Evolutionary conservation across 2,888 invertebrate species (phyloP).

Genomic region (Galerucella nymphaeae): DNA sequence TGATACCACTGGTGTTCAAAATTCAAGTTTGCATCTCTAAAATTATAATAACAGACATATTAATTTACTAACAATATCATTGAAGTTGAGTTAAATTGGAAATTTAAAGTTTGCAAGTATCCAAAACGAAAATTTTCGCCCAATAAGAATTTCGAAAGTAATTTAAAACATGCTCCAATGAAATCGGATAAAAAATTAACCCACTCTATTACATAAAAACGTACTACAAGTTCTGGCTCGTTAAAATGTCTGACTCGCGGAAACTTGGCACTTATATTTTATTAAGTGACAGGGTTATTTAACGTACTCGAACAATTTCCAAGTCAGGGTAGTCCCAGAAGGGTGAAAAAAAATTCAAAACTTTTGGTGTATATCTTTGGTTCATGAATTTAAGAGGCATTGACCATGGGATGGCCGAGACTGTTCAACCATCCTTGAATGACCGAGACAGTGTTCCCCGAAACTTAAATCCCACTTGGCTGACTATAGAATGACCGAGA

Average conservation of each 20-base stretch:
- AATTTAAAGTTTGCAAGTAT: neutral
- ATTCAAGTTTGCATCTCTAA: neutral
- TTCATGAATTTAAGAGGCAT: too few relatives aligned
- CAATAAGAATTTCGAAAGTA: slow-evolving; percentile 1
- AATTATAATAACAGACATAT: neutral
- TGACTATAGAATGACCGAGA: too few relatives aligned
- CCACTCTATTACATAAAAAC: slow-evolving; percentile 18
- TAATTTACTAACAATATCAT: neutral
- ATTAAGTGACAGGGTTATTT: slow-evolving; percentile 31
- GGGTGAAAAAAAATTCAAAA: too few relatives aligned
- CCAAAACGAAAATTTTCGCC: neutral
- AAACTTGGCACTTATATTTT: slow-evolving; percentile 26
- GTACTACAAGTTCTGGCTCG: slow-evolving; percentile 14
- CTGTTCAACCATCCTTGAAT: too few relatives aligned
- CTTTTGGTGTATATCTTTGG: too few relatives aligned
- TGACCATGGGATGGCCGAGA: too few relatives aligned
- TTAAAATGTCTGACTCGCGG: slow-evolving; percentile 8
- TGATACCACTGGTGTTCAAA: neutral
- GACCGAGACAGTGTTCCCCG: too few relatives aligned
- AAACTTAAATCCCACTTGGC: too few relatives aligned
- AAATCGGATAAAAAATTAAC: neutral
- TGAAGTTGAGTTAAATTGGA: neutral
- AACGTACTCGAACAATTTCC: slow-evolving; percentile 17
- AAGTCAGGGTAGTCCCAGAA: neutral
- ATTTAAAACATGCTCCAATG: neutral